phyloP scores from a whole-genome alignment of 2,888 invertebrate species.

The Drosophila paucipuncta region DNA sequence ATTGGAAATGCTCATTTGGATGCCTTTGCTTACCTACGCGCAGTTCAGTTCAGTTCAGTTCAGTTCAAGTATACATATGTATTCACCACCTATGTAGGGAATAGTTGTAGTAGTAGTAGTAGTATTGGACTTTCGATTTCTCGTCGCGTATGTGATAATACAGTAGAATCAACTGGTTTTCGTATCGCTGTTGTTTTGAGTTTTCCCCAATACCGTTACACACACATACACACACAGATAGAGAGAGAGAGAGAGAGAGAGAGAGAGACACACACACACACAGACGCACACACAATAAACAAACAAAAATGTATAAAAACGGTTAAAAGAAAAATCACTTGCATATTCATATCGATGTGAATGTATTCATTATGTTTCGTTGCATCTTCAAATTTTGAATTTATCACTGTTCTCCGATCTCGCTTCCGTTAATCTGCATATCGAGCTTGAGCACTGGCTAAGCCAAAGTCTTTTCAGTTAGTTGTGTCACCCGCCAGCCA shows the following conservation, averaged over 20 bases:
- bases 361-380: conserved; percentile 25
- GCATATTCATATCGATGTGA: conserved; percentile 10
- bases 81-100: conserved; percentile 5
- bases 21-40: conserved; percentile 50
- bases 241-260: too few species aligned
- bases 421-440: conserved; percentile 64
- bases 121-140: conserved; percentile 41
- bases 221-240: background rate
- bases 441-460: background rate
- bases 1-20: conserved; percentile 10
- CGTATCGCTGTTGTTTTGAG: conserved; percentile 24
- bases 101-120: background rate
- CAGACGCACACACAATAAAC: background rate
- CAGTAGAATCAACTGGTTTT: conserved; percentile 55
- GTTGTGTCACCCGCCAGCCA: background rate
- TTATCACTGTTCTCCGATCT: conserved; percentile 40
- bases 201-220: conserved; percentile 70
- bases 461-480: background rate
- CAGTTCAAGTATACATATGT: background rate
- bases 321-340: conserved; percentile 60
- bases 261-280: background rate
- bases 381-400: conserved; percentile 5
- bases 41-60: background rate
- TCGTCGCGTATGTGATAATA: conserved; percentile 13
- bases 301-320: conserved; percentile 38